These are phyloP conservation scores for Cydia strobilella DNA, from an alignment of 1,140 invertebrate species.

Conservation along the genomic window DNA sequence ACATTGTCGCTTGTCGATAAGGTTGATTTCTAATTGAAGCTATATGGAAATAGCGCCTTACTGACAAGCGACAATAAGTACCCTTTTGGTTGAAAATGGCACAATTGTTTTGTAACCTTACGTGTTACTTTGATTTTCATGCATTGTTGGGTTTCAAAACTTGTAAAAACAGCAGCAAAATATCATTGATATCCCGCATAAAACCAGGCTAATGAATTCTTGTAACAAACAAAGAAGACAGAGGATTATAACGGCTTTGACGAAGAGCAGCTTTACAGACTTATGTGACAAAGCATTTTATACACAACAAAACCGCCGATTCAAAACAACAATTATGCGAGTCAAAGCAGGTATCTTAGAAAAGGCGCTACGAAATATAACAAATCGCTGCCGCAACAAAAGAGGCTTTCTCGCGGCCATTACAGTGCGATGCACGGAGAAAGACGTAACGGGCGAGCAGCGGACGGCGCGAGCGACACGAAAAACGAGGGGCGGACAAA, in stretches of 20 bases:
- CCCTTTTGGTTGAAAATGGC: too few relatives aligned
- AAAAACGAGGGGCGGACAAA: conserved; percentile 41
- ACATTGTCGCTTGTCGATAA: too few relatives aligned
- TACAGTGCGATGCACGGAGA: conserved; percentile 66
- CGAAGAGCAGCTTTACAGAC: conserved; percentile 64
- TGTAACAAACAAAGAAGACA: conserved; percentile 61
- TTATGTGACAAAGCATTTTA: conserved; percentile 76
- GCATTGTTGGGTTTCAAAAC: too few relatives aligned
- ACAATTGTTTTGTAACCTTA: too few relatives aligned
- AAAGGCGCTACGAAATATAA: conserved; percentile 73
- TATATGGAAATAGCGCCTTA: too few relatives aligned
- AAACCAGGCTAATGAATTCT: conserved; percentile 54
- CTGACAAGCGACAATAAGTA: too few relatives aligned
- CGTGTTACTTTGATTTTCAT: too few relatives aligned
- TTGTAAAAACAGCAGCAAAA: conserved; percentile 10
- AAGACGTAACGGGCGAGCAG: conserved; percentile 68
- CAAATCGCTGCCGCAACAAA: conserved; percentile 75
- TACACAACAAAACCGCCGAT: conserved; percentile 71
- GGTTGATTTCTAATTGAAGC: too few relatives aligned
- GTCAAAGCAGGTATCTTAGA: conserved; percentile 73
- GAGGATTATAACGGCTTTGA: conserved; percentile 45
- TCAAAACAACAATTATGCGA: conserved; percentile 77
- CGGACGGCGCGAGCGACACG: conserved; percentile 63
- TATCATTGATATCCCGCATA: conserved; percentile 37
- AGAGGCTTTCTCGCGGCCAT: conserved; percentile 77